A percentile compares a stretch with the other conserved stretches of the same genome.
Conservation (phyloP, 2,888 invertebrate species). For the Diaphora mendica region DNA sequence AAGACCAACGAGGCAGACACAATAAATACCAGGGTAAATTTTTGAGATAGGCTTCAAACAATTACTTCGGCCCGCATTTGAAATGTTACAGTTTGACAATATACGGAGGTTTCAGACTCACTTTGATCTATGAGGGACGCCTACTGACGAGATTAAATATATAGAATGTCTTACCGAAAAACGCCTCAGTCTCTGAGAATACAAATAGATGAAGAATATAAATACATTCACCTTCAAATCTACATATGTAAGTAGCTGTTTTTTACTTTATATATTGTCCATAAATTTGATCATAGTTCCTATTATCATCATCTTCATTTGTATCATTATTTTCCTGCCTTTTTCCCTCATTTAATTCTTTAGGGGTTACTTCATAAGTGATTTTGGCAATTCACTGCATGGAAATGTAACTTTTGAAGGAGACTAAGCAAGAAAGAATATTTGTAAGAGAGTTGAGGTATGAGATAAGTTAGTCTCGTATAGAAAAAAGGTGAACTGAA, state of each 20-base stretch:
- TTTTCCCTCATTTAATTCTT: not conserved
- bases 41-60: conserved; percentile 15
- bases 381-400: no score
- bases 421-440: no score
- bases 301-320: not conserved
- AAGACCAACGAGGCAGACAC: no score
- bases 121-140: conserved; percentile 20
- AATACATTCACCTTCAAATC: not conserved
- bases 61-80: conserved; percentile 20
- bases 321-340: no score
- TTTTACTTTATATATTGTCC: not conserved
- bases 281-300: not conserved
- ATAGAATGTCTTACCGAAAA: conserved; percentile 1
- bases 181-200: not conserved
- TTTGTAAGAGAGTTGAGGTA: no score
- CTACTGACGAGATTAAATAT: conserved; percentile 12
- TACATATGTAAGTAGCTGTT: not conserved
- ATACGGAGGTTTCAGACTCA: conserved; percentile 4
- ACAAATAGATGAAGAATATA: not conserved
- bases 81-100: conserved; percentile 18
- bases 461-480: no score
- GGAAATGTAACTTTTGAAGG: no score
- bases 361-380: no score
- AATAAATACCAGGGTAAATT: conserved; percentile 14
- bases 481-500: no score